Conservation (phyloP, 2,113 vertebrate species). For the Regulus satrapa region DNA sequence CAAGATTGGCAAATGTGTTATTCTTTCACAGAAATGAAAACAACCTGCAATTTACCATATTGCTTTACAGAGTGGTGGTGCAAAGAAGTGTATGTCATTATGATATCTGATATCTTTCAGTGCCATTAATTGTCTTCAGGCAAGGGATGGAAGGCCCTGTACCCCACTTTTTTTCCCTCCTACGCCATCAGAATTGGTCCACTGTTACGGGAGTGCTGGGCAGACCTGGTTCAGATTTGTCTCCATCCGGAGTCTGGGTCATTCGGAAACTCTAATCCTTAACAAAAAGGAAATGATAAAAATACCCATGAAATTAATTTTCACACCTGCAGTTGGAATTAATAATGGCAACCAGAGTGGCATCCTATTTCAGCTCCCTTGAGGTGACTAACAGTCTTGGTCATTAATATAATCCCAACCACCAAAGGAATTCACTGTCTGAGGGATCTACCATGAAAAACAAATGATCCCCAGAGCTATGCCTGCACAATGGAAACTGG, state of each 20-base stretch:
- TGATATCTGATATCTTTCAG: slow-evolving; percentile 15
- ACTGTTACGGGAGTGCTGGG: neutral
- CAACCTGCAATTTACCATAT: neutral
- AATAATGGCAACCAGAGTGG: slow-evolving; percentile 42
- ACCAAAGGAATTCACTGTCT: slow-evolving; percentile 60
- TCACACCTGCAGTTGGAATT: slow-evolving; percentile 56
- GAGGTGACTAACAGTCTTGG: slow-evolving; percentile 65
- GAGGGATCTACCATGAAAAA: slow-evolving; percentile 66
- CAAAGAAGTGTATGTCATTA: neutral
- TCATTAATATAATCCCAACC: slow-evolving; percentile 60
- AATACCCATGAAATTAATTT: slow-evolving; percentile 56
- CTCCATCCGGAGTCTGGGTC: neutral
- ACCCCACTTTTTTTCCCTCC: neutral
- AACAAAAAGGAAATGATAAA: slow-evolving; percentile 48
- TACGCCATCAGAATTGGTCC: neutral
- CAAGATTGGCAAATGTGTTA: neutral
- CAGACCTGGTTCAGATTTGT: neutral
- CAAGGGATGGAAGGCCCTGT: neutral
- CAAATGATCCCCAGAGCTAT: slow-evolving; percentile 23
- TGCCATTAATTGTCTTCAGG: neutral
- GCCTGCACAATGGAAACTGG: slow-evolving; percentile 43
- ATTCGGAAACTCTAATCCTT: slow-evolving; percentile 26
- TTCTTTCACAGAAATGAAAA: slow-evolving; percentile 23
- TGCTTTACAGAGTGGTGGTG: neutral
- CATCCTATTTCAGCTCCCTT: slow-evolving; percentile 60